Base-by-base conservation (phyloP, 2,888 invertebrate species). In the Zaprionus obscuricornis region DNA sequence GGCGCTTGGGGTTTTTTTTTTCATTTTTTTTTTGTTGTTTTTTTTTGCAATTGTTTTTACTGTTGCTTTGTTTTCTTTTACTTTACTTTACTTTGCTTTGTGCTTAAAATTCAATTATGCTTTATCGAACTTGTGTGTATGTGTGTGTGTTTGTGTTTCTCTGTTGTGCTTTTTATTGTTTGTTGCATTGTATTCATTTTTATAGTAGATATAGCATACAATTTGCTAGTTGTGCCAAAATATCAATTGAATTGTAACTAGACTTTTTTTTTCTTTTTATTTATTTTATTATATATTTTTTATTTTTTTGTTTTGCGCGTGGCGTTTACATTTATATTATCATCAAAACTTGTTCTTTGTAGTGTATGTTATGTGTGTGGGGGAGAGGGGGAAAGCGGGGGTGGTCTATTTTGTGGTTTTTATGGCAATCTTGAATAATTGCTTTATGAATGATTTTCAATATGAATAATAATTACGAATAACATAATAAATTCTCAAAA, bases 401-500 rank as follows among this genome's bases (percentile, higher is more conserved):
- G n/a, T n/a, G n/a, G n/a, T n/a, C n/a, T n/a, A n/a, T n/a, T n/a
- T n/a, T n/a, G n/a, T n/a, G n/a, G n/a, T n/a, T n/a, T n/a, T n/a
- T 34, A 20, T 55, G 13, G 46, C 27, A 49, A 63, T 49, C 18
- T 22, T 20, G 6, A 14, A 55, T 11, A 7, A 6, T 10, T 34
- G 8, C 34, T 2, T n/a, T 11, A 17, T 6, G 13, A 42, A 13
- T 49, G 11, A 27, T 49, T 49, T 39, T 18, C 14, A 46, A 51
- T 42, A 43, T 49, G 50, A 33, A 46, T 60, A 60, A 49, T 40
- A 34, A 40, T 55, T 55, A 29, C 22, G 39, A 24, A 20, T 69
- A 76, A 77, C 56, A 57, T 76, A 82, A 77, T 86, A 84, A 86
- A 86, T 84, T 81, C 85, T 63, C 45, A 66, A n/a, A n/a, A 83